These are phyloP conservation scores for Formica exsecta DNA, from an alignment of 1,140 invertebrate genomes.

Conservation along the genomic window DNA sequence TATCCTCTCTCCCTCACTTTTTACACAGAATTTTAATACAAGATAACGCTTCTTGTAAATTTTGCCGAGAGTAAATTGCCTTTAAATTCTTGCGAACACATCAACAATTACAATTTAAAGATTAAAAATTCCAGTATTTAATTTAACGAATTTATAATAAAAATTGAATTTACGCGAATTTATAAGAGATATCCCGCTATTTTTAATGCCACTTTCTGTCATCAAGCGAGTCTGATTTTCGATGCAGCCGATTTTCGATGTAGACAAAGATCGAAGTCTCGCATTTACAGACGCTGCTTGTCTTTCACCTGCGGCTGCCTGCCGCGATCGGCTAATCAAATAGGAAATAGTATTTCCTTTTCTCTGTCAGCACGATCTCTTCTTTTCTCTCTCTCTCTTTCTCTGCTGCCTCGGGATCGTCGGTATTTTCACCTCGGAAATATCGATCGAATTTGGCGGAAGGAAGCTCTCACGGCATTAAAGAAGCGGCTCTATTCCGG, in stretches of 20 bases:
- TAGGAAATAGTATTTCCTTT: constrained; percentile 71
- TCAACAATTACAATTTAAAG: background rate
- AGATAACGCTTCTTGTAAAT: background rate
- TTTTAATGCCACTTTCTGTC: constrained; percentile 37
- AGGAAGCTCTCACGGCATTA: constrained; percentile 25
- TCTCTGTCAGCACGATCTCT: constrained; percentile 39
- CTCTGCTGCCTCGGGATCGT: constrained; percentile 16
- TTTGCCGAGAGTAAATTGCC: too few species aligned
- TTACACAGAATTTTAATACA: background rate
- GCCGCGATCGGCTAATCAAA: constrained; percentile 46
- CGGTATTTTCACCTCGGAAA: constrained; percentile 42
- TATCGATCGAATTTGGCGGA: constrained; percentile 64
- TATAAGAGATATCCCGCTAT: background rate
- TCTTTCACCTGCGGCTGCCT: constrained; percentile 19
- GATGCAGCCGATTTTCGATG: constrained; percentile 42
- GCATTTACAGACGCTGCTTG: constrained; percentile 23
- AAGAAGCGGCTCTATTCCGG: constrained; percentile 39
- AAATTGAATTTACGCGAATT: background rate
- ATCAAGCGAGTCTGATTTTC: constrained; percentile 33
- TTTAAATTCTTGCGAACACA: background rate
- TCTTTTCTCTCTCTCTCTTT: too few species aligned
- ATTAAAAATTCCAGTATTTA: background rate
- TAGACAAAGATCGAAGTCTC: constrained; percentile 38
- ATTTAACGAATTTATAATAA: background rate
- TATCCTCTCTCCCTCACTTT: background rate